Evolutionary conservation across 2,888 invertebrate genomes (phyloP).

Genomic region (Isoperla grammatica): DNA sequence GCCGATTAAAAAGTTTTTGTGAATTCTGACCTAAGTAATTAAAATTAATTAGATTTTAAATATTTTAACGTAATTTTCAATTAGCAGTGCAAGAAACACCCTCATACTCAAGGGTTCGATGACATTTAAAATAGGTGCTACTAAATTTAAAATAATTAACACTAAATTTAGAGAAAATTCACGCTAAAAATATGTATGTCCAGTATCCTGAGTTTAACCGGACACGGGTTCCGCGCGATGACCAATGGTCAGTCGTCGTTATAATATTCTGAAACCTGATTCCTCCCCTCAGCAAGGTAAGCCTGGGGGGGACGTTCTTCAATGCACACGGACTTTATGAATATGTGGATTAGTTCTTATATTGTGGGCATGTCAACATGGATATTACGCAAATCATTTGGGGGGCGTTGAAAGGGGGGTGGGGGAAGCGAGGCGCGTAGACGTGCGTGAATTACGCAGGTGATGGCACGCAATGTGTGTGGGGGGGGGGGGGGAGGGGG

Average conservation of each 20-base stretch:
- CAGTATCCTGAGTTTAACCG: no score
- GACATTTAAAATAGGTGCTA: not conserved
- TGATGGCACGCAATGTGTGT: not conserved
- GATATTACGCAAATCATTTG: constrained; percentile 16
- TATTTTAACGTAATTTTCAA: no score
- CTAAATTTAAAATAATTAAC: not conserved
- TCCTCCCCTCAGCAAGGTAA: not conserved
- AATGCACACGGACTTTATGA: not conserved
- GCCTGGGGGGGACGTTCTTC: not conserved
- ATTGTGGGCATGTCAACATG: constrained; percentile 19
- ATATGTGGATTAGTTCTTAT: constrained; percentile 2
- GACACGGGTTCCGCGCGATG: no score
- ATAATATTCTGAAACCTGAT: constrained; percentile 1
- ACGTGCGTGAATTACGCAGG: constrained; percentile 5
- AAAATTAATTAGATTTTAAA: no score
- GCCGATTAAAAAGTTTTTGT: no score
- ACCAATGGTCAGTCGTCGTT: no score
- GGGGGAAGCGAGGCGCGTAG: not conserved
- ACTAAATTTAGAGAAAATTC: not conserved
- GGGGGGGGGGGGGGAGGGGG: not conserved
- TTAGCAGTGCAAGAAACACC: no score
- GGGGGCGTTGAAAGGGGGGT: not conserved
- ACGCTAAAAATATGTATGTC: no score
- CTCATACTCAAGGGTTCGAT: no score
- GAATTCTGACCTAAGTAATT: no score